A percentile compares a stretch with the other conserved stretches of the same genome.
These are phyloP conservation scores for Hemiscyllium ocellatum DNA, from an alignment of 2,113 vertebrate species.

Conservation along the genomic window DNA sequence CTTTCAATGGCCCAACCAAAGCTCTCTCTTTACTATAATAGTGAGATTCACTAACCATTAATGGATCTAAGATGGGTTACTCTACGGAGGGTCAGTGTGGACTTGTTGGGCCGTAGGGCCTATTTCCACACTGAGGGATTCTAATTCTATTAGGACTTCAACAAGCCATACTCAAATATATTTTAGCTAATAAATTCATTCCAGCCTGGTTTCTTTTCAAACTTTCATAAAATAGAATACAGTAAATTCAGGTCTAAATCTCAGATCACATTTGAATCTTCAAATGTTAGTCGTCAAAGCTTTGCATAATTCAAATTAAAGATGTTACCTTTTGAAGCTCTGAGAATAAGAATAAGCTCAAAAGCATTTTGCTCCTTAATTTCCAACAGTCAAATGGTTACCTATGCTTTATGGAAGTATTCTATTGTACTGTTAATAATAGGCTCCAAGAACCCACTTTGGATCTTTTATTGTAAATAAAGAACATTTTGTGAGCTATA, in stretches of 20 bases:
- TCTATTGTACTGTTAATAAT: neutral
- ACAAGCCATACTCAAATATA: neutral
- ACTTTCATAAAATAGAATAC: neutral
- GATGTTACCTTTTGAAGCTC: neutral
- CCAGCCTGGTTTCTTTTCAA: neutral
- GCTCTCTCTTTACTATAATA: neutral
- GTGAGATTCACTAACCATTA: neutral
- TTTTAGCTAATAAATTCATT: neutral
- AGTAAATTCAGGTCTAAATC: neutral
- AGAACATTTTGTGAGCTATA: too few species aligned
- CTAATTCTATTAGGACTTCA: neutral
- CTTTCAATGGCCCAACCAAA: neutral
- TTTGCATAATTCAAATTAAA: neutral
- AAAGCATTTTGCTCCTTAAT: neutral
- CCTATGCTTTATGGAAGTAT: neutral
- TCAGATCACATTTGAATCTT: neutral
- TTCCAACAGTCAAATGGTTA: neutral
- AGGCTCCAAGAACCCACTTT: neutral
- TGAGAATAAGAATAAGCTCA: neutral
- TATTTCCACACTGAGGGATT: too few species aligned
- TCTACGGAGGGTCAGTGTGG: too few species aligned
- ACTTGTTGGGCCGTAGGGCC: too few species aligned
- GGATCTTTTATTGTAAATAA: neutral
- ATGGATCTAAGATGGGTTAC: too few species aligned
- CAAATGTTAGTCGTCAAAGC: neutral